Evolutionary conservation across 2,888 invertebrate genomes (phyloP).

Genomic region (Sthenelais limicola): DNA sequence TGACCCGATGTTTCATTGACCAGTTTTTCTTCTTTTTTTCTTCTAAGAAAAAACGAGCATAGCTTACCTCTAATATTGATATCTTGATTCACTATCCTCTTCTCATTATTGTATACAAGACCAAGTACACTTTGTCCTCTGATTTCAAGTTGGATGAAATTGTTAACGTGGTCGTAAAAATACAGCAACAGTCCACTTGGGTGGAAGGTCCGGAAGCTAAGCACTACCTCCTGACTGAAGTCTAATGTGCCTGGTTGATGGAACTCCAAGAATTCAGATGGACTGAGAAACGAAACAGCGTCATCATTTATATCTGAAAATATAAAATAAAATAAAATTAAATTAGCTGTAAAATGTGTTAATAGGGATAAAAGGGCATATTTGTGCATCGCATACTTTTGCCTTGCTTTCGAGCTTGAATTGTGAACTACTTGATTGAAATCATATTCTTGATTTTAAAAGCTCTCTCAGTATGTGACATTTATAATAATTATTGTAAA

Average conservation of each 20-base stretch:
- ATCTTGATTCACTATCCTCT: slow-evolving; percentile 12
- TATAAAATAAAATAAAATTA: neutral
- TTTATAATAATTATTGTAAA: too few species aligned
- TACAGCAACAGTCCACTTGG: slow-evolving; percentile 82
- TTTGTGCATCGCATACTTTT: too few species aligned
- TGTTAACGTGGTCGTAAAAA: slow-evolving; percentile 92
- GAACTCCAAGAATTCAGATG: slow-evolving; percentile 81
- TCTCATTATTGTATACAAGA: slow-evolving; percentile 17
- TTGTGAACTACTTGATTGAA: too few species aligned
- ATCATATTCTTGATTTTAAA: too few species aligned
- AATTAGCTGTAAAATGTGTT: neutral
- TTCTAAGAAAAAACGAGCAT: neutral
- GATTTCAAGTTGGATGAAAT: slow-evolving; percentile 82
- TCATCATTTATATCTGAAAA: slow-evolving; percentile 26
- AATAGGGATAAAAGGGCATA: too few species aligned
- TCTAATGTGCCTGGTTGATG: slow-evolving; percentile 77
- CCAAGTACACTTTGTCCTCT: neutral
- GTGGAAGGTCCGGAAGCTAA: slow-evolving; percentile 91
- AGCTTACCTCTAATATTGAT: slow-evolving; percentile 19
- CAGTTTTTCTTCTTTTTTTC: too few species aligned
- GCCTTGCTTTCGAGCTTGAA: too few species aligned
- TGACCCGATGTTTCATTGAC: too few species aligned
- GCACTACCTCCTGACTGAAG: slow-evolving; percentile 87
- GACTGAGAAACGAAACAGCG: slow-evolving; percentile 76
- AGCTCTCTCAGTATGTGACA: too few species aligned